phyloP scores from a whole-genome alignment of 2,113 vertebrate species.

The Cyanoramphus novaezelandiae region DNA sequence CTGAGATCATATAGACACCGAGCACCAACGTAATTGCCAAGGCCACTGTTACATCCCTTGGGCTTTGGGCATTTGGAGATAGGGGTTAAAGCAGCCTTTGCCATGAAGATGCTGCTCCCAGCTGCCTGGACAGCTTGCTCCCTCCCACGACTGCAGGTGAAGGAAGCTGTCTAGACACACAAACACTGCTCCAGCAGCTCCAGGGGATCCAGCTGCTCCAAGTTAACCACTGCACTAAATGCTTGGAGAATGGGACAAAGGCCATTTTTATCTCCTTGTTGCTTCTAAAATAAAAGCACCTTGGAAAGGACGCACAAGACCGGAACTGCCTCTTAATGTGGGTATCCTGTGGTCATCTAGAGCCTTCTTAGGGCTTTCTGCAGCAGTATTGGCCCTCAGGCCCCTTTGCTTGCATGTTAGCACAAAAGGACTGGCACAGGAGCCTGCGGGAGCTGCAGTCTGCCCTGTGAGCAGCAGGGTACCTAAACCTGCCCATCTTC shows the following conservation, averaged over 20 bases:
- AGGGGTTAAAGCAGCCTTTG: neutral
- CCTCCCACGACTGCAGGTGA: neutral
- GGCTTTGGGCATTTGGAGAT: neutral
- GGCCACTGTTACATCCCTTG: neutral
- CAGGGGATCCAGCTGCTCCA: neutral
- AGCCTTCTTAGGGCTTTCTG: neutral
- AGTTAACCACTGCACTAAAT: neutral
- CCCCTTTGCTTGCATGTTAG: neutral
- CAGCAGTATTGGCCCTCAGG: neutral
- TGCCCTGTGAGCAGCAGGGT: neutral
- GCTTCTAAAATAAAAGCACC: neutral
- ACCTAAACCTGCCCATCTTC: neutral
- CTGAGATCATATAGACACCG: neutral
- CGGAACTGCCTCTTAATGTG: neutral
- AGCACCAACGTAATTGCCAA: neutral
- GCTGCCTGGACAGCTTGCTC: neutral
- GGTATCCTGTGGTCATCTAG: neutral
- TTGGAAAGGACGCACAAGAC: neutral
- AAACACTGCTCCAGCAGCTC: neutral
- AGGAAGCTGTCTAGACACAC: neutral
- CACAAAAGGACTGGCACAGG: neutral
- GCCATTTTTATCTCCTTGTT: neutral
- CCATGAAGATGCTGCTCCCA: neutral
- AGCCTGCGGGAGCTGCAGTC: neutral
- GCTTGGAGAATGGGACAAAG: neutral